These are phyloP conservation scores for Parnassius apollo DNA, from an alignment of 2,888 invertebrate species.

Conservation along the genomic window DNA sequence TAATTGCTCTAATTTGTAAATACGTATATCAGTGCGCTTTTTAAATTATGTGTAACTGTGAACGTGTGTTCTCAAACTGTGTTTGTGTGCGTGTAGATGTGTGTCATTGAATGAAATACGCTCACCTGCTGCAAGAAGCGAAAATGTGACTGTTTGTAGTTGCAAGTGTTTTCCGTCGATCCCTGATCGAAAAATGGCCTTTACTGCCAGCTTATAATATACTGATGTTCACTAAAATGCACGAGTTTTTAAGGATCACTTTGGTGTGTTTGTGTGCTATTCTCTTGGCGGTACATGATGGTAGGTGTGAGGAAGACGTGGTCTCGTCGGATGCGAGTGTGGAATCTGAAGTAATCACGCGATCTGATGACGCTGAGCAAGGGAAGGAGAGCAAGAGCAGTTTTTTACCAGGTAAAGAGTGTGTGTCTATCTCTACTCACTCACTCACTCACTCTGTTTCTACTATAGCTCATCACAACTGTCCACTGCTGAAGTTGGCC, in stretches of 20 bases:
- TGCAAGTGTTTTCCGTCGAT: slow-evolving; percentile 41
- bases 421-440: no score
- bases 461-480: no score
- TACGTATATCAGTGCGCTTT: slow-evolving; percentile 30
- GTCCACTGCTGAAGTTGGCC: no score
- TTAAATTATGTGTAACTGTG: slow-evolving; percentile 24
- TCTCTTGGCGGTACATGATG: slow-evolving; percentile 53
- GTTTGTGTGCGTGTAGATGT: slow-evolving; percentile 35
- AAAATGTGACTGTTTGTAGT: slow-evolving; percentile 73
- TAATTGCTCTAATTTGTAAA: slow-evolving; percentile 24
- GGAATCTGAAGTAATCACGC: slow-evolving; percentile 39
- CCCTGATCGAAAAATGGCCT: slow-evolving; percentile 58
- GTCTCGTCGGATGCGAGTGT: slow-evolving; percentile 38
- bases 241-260: slow-evolving; percentile 64
- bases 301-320: slow-evolving; percentile 51
- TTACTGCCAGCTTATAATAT: slow-evolving; percentile 47
- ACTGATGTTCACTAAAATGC: slow-evolving; percentile 63
- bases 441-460: no score
- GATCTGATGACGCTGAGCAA: slow-evolving; percentile 44
- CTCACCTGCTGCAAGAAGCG: slow-evolving; percentile 49
- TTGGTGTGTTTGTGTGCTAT: slow-evolving; percentile 65
- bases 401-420: slow-evolving; percentile 56
- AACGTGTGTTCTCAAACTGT: slow-evolving; percentile 25
- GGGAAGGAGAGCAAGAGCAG: slow-evolving; percentile 57
- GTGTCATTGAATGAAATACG: slow-evolving; percentile 51